A percentile compares a stretch with the other conserved stretches of the same genome.
These are phyloP conservation scores for Sterrhoptilus dennistouni DNA, from an alignment of 2,113 vertebrate species.

Conservation along the genomic window DNA sequence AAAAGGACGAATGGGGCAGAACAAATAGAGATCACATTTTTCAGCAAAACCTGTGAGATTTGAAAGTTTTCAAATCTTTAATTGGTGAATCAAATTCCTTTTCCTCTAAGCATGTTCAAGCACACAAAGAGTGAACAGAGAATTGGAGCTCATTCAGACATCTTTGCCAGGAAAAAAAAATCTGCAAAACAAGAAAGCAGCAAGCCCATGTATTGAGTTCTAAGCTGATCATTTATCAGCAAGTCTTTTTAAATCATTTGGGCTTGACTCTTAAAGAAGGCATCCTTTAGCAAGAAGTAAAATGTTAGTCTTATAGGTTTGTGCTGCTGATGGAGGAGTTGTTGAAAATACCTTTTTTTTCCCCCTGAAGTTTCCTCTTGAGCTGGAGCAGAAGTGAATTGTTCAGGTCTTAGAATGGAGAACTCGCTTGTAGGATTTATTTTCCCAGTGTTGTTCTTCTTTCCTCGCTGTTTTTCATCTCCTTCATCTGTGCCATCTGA, in stretches of 20 bases:
- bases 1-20: neutral
- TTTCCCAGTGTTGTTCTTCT: neutral
- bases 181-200: neutral
- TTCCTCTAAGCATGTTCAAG: neutral
- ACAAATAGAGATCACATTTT: neutral
- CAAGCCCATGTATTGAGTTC: neutral
- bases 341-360: neutral
- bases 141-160: neutral
- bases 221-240: neutral
- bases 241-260: neutral
- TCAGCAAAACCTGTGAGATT: neutral
- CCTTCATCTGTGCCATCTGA: neutral
- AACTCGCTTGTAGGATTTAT: neutral
- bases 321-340: neutral
- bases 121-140: neutral
- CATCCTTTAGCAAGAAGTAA: neutral
- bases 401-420: neutral
- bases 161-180: neutral
- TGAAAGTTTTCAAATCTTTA: neutral
- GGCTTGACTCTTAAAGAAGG: neutral
- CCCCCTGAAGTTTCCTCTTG: neutral
- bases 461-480: neutral
- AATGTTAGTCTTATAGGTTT: neutral
- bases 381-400: neutral
- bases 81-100: neutral